Evolutionary conservation across 1,140 invertebrate genomes (phyloP).

Genomic region (Lutraria rhynchaena): DNA sequence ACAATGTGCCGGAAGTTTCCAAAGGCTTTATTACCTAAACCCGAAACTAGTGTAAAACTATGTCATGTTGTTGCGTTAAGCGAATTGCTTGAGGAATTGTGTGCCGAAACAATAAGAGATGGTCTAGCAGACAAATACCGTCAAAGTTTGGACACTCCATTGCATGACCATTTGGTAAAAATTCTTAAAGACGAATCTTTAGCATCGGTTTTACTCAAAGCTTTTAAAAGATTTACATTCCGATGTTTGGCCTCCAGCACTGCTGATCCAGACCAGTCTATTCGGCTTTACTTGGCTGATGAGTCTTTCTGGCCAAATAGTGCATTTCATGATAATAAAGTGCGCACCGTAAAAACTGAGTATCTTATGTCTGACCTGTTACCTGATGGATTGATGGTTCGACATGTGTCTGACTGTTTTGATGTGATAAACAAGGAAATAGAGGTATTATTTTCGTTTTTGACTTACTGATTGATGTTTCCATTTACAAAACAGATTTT

Average conservation of each 20-base stretch:
- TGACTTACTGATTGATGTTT: no score
- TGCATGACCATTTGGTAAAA: neutral
- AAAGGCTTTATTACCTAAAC: slow-evolving; percentile 35
- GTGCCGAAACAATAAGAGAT: slow-evolving; percentile 14
- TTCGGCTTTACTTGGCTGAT: slow-evolving; percentile 13
- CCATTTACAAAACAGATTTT: no score
- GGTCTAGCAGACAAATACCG: neutral
- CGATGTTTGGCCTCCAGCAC: slow-evolving; percentile 11
- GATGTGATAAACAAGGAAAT: neutral
- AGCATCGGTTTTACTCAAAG: neutral
- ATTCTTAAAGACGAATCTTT: neutral
- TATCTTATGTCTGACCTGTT: neutral
- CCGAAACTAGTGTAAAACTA: slow-evolving; percentile 14
- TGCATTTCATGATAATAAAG: neutral
- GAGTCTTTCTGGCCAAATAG: slow-evolving; percentile 27
- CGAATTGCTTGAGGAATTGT: slow-evolving; percentile 43
- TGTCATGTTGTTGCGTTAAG: slow-evolving; percentile 19
- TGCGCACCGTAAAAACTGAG: neutral
- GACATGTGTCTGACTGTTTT: neutral
- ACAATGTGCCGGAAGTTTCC: slow-evolving; percentile 14
- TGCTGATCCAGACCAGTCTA: neutral
- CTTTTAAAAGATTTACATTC: slow-evolving; percentile 20
- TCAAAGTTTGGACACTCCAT: neutral
- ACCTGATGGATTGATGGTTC: slow-evolving; percentile 34
- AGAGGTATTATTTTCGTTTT: slow-evolving; percentile 8